Evolutionary conservation across 1,140 invertebrate species (phyloP).

Genomic region (Chymomyza costata): DNA sequence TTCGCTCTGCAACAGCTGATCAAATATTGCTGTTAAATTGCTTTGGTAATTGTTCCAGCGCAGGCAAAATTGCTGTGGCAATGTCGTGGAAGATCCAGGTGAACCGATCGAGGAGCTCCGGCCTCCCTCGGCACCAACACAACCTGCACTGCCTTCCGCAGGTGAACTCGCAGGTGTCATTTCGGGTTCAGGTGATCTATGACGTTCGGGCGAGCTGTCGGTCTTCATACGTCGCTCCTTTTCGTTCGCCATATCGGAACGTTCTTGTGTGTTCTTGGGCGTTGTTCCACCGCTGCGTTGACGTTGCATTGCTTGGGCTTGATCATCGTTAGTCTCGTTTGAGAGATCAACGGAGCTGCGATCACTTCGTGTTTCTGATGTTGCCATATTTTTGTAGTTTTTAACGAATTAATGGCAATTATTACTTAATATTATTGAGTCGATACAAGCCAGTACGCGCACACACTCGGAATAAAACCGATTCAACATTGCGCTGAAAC

Average conservation of each 20-base stretch:
- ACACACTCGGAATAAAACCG: too few species aligned
- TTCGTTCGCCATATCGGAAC: slow-evolving; percentile 12
- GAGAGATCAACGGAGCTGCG: slow-evolving; percentile 25
- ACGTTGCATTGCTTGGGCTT: slow-evolving; percentile 45
- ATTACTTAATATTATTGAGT: too few species aligned
- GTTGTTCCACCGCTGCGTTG: slow-evolving; percentile 47
- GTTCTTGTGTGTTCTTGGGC: neutral
- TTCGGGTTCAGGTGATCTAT: slow-evolving; percentile 16
- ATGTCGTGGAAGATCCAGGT: slow-evolving; percentile 21
- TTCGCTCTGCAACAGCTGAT: slow-evolving; percentile 92
- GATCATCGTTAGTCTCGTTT: slow-evolving; percentile 28
- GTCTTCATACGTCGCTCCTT: too few species aligned
- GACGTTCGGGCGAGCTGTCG: slow-evolving; percentile 11
- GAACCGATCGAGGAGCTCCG: slow-evolving; percentile 22
- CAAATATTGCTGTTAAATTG: slow-evolving; percentile 93
- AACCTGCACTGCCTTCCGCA: slow-evolving; percentile 4
- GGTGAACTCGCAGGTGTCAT: slow-evolving; percentile 27
- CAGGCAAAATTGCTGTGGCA: slow-evolving; percentile 83
- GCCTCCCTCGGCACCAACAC: neutral
- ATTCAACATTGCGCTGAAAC: too few species aligned
- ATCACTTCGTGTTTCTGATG: slow-evolving; percentile 8
- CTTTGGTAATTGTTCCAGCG: slow-evolving; percentile 96
- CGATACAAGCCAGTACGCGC: too few species aligned
- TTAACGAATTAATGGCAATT: too few species aligned
- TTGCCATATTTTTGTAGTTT: too few species aligned